phyloP scores from a whole-genome alignment of 2,113 vertebrate genomes.

The Perognathus longimembris region DNA sequence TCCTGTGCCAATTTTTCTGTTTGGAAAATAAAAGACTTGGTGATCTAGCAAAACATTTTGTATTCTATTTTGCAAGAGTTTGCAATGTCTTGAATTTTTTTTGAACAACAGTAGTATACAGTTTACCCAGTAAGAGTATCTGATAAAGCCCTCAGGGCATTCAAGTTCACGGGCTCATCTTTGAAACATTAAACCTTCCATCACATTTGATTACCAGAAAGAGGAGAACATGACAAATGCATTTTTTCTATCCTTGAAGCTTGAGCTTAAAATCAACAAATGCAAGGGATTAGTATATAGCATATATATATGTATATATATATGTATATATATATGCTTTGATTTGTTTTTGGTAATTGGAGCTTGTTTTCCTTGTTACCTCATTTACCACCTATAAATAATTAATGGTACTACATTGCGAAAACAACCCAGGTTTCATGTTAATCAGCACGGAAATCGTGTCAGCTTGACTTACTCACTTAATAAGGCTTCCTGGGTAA shows the following conservation, averaged over 20 bases:
- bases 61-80: conserved; percentile 35
- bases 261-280: conserved; percentile 61
- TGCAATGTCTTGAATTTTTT: conserved; percentile 48
- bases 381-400: conserved; percentile 70
- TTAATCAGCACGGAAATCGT: conserved; percentile 80
- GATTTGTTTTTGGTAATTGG: conserved; percentile 75
- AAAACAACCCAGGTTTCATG: conserved; percentile 77
- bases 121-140: conserved; percentile 57
- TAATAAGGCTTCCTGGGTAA: conserved; percentile 88
- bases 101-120: conserved; percentile 17
- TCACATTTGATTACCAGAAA: conserved; percentile 48
- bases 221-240: conserved; percentile 1
- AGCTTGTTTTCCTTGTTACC: conserved; percentile 71
- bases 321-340: conserved; percentile 73
- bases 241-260: conserved; percentile 58
- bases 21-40: conserved; percentile 38
- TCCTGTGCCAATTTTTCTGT: conserved; percentile 1
- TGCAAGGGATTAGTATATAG: conserved; percentile 63
- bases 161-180: conserved; percentile 43
- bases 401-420: conserved; percentile 46
- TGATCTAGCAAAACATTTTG: conserved; percentile 50
- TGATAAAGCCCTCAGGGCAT: conserved; percentile 17
- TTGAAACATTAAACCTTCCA: conserved; percentile 48
- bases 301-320: conserved; percentile 69
- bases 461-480: conserved; percentile 82